phyloP scores from a whole-genome alignment of 2,113 vertebrate species.

The Entelurus aequoreus region DNA sequence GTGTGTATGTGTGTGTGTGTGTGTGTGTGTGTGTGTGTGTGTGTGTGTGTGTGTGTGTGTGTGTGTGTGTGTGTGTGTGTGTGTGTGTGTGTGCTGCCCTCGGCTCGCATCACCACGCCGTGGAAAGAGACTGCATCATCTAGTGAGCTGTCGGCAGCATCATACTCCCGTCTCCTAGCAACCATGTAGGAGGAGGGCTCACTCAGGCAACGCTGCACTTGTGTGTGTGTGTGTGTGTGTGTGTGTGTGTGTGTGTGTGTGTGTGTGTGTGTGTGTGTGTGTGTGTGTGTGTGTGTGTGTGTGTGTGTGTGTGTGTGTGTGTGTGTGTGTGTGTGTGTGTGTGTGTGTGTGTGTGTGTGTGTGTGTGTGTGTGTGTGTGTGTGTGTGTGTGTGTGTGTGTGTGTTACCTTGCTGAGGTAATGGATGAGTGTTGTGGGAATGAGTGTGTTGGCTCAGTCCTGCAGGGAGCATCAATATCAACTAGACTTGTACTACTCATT shows the following conservation, averaged over 20 bases:
- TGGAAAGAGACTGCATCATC: slow-evolving; percentile 56
- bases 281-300: slow-evolving; percentile 44
- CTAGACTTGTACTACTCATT: slow-evolving; percentile 62
- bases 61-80: no score
- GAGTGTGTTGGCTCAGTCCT: slow-evolving; percentile 46
- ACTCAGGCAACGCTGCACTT: slow-evolving; percentile 55
- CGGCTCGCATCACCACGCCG: slow-evolving; percentile 38
- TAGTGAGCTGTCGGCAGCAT: slow-evolving; percentile 55
- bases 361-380: slow-evolving; percentile 41
- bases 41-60: no score
- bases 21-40: no score
- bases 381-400: slow-evolving; percentile 39
- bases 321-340: no score
- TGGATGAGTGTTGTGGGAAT: slow-evolving; percentile 58
- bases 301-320: slow-evolving; percentile 49
- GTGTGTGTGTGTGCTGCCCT: slow-evolving; percentile 9
- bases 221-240: slow-evolving; percentile 49
- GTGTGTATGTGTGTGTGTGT: no score
- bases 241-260: slow-evolving; percentile 23
- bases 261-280: slow-evolving; percentile 31
- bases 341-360: slow-evolving; percentile 48
- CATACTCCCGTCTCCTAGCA: slow-evolving; percentile 69
- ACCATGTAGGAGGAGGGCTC: slow-evolving; percentile 60
- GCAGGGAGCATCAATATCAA: slow-evolving; percentile 63
- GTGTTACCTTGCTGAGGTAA: slow-evolving; percentile 38